Evolutionary conservation across 1,140 invertebrate genomes (phyloP).

Genomic region (Aphelenchoides fujianensis): DNA sequence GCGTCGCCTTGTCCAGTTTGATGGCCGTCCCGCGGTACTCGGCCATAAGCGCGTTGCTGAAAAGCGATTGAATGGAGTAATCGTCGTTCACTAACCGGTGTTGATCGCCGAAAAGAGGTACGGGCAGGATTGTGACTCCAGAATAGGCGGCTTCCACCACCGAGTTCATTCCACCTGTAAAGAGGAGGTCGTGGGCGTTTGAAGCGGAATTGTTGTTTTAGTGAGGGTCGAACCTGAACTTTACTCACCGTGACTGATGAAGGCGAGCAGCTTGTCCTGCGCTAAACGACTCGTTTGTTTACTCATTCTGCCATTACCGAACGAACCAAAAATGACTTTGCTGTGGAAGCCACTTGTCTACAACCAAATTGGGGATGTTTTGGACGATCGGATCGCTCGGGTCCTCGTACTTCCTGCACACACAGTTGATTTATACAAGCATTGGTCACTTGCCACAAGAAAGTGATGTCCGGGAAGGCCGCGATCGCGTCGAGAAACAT

Average conservation of each 20-base stretch:
- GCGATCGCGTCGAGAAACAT: constrained; percentile 29
- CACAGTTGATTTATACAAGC: too few relatives aligned
- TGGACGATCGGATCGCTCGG: constrained; percentile 28
- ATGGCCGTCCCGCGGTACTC: too few relatives aligned
- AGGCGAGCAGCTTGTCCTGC: neutral
- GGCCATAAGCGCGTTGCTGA: too few relatives aligned
- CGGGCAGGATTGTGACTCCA: neutral
- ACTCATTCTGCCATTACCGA: too few relatives aligned
- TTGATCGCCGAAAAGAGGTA: neutral
- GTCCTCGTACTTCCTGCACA: constrained; percentile 53
- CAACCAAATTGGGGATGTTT: constrained; percentile 16
- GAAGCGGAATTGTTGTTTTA: too few relatives aligned
- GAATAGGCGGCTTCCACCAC: neutral
- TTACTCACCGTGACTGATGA: too few relatives aligned
- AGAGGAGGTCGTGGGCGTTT: too few relatives aligned
- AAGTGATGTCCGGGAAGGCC: constrained; percentile 44
- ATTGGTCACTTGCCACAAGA: too few relatives aligned
- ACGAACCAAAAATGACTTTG: too few relatives aligned
- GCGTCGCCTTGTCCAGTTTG: neutral
- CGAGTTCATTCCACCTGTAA: constrained; percentile 4
- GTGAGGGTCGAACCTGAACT: too few relatives aligned
- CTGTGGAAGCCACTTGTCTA: constrained; percentile 34
- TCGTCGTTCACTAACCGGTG: too few relatives aligned
- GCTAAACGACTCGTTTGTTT: neutral
- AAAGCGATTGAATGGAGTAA: too few relatives aligned